phyloP scores from a whole-genome alignment of 2,888 invertebrate genomes.

The Andrena fulva region DNA sequence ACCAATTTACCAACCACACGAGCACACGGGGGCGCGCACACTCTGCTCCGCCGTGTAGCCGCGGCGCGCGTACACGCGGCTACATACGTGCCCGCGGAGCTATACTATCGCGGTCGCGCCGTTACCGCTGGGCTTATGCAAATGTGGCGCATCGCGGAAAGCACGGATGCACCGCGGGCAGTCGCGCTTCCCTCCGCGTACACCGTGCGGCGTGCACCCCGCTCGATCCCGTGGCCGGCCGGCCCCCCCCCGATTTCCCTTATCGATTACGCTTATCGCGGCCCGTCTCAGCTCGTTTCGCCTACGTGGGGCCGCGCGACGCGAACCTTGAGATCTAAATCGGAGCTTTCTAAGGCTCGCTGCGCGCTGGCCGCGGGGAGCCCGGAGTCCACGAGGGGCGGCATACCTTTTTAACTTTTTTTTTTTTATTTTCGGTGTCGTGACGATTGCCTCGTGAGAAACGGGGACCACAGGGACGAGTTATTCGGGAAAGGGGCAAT shows the following conservation, averaged over 20 bases:
- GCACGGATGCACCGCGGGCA: constrained; percentile 16
- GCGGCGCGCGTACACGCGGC: not conserved
- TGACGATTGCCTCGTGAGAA: constrained; percentile 31
- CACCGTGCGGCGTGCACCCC: not conserved
- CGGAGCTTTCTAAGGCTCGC: constrained; percentile 3
- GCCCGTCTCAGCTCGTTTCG: not conserved
- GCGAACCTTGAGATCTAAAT: constrained; percentile 21
- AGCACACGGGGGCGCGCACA: not conserved
- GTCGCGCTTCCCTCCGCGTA: not conserved
- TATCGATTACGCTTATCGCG: constrained; percentile 14
- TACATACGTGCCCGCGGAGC: constrained; percentile 16
- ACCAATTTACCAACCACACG: constrained; percentile 40
- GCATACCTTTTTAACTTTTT: no score
- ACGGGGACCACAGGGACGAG: constrained; percentile 50
- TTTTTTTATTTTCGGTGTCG: not conserved
- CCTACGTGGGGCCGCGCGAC: not conserved
- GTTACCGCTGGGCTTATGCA: constrained; percentile 62
- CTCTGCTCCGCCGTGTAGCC: no score
- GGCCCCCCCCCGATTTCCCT: constrained; percentile 2
- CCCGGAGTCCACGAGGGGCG: no score
- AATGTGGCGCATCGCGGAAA: constrained; percentile 61
- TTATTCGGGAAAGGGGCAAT: constrained; percentile 50
- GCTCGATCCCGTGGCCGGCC: not conserved
- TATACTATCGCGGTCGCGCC: constrained; percentile 30
- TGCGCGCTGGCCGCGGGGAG: not conserved